phyloP scores from a whole-genome alignment of 1,140 invertebrate genomes.

The Dendroctonus ponderosae region DNA sequence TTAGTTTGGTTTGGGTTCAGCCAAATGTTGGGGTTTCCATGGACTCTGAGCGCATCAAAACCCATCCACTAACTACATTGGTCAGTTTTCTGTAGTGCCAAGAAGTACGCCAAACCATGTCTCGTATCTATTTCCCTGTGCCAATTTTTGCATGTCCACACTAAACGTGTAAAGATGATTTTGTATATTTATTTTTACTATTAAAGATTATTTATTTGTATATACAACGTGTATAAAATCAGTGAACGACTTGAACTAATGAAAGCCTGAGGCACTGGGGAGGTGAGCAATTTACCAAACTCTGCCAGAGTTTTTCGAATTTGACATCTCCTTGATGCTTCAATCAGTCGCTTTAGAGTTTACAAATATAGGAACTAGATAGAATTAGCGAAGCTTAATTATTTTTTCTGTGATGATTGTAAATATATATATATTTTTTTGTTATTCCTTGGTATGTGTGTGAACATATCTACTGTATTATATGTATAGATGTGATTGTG shows the following conservation, averaged over 20 bases:
- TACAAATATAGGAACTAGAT: too few species aligned
- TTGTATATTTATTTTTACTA: slow-evolving; percentile 20
- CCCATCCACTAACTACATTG: not conserved
- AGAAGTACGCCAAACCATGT: slow-evolving; percentile 9
- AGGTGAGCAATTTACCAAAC: too few species aligned
- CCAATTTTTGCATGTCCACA: slow-evolving; percentile 15
- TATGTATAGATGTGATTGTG: slow-evolving; percentile 12
- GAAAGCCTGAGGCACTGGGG: too few species aligned
- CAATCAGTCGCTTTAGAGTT: too few species aligned
- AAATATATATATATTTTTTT: slow-evolving; percentile 10
- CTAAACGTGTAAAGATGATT: not conserved
- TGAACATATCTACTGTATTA: slow-evolving; percentile 21
- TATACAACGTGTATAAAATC: slow-evolving; percentile 7
- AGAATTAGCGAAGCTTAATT: slow-evolving; percentile 6
- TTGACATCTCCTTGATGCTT: too few species aligned
- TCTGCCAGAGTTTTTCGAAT: too few species aligned
- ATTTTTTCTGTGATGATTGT: slow-evolving; percentile 28
- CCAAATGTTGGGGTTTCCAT: too few species aligned
- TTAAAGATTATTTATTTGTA: slow-evolving; percentile 24
- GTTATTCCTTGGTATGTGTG: slow-evolving; percentile 24
- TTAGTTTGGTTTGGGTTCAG: not conserved
- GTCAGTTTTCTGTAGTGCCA: slow-evolving; percentile 24
- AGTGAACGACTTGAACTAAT: too few species aligned
- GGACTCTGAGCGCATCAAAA: too few species aligned
- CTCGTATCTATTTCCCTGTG: slow-evolving; percentile 12